A percentile compares a stretch with the other conserved stretches of the same genome.
Evolutionary conservation across 2,888 invertebrate species (phyloP).

Genomic region (Apocheima hispidaria): DNA sequence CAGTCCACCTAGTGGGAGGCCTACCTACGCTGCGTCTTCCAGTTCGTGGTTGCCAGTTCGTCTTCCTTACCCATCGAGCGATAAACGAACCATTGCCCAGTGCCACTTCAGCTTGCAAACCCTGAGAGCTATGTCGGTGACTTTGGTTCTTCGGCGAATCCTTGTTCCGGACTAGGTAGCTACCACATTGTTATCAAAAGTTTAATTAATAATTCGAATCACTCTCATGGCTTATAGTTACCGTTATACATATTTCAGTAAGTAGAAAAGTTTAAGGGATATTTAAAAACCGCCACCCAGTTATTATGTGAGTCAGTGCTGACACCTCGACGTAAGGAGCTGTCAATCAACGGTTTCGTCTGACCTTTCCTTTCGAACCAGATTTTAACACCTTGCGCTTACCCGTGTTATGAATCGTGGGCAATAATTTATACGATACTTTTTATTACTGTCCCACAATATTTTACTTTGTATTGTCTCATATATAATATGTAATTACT

Average conservation of each 20-base stretch:
- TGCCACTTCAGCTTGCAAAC: too few species aligned
- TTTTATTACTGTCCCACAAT: not conserved
- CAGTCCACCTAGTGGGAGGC: too few species aligned
- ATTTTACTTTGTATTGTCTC: not conserved
- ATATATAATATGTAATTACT: not conserved
- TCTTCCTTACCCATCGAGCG: too few species aligned
- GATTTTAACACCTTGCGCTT: conserved; percentile 42
- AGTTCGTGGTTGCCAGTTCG: too few species aligned
- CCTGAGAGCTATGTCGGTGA: too few species aligned
- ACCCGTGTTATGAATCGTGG: conserved; percentile 25
- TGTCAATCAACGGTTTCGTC: conserved; percentile 55
- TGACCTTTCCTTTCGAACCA: conserved; percentile 49
- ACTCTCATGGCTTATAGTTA: too few species aligned
- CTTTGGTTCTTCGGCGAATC: too few species aligned
- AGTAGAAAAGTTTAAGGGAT: not conserved
- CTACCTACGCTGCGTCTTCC: too few species aligned
- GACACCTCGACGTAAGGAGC: conserved; percentile 57
- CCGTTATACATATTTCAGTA: not conserved
- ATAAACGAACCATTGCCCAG: too few species aligned
- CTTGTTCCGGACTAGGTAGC: too few species aligned
- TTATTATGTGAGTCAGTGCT: conserved; percentile 26
- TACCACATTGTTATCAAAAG: too few species aligned
- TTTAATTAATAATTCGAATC: too few species aligned
- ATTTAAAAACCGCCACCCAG: conserved; percentile 16
- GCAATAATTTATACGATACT: conserved; percentile 9